These are phyloP conservation scores for Agonopterix heracliana DNA, from an alignment of 2,888 invertebrate species.

Conservation along the genomic window DNA sequence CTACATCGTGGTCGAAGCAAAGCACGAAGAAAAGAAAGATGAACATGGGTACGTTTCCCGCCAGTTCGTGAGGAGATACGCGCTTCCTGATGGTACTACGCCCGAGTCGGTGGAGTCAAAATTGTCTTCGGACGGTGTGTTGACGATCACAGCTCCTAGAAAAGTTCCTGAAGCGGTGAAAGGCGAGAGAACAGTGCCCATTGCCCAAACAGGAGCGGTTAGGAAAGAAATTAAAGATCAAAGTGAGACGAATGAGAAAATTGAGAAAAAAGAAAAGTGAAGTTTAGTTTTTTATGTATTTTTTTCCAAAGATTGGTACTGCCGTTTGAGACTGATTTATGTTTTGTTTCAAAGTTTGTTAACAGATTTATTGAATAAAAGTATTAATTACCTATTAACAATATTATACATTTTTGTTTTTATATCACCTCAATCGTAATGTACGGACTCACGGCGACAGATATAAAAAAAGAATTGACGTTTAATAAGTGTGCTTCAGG, in stretches of 20 bases:
- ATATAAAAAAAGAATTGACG: no score
- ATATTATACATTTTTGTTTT: no score
- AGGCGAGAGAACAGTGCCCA: constrained; percentile 72
- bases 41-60: constrained; percentile 83
- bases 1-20: constrained; percentile 81
- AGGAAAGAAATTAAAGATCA: constrained; percentile 57
- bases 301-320: background rate
- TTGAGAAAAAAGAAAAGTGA: background rate
- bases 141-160: constrained; percentile 79
- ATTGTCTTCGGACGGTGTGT: constrained; percentile 84
- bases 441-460: no score
- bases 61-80: constrained; percentile 82
- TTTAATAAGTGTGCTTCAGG: no score
- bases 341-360: no score
- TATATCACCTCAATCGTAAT: no score
- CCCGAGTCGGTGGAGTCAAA: constrained; percentile 80
- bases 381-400: no score
- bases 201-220: constrained; percentile 75
- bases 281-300: background rate
- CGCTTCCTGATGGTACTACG: constrained; percentile 82
- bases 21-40: constrained; percentile 84
- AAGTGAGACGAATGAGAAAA: constrained; percentile 9
- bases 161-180: constrained; percentile 17
- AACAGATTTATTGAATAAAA: no score
- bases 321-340: background rate